Conservation (phyloP, 2,797 vertebrate species). For the Crotalus adamanteus region DNA sequence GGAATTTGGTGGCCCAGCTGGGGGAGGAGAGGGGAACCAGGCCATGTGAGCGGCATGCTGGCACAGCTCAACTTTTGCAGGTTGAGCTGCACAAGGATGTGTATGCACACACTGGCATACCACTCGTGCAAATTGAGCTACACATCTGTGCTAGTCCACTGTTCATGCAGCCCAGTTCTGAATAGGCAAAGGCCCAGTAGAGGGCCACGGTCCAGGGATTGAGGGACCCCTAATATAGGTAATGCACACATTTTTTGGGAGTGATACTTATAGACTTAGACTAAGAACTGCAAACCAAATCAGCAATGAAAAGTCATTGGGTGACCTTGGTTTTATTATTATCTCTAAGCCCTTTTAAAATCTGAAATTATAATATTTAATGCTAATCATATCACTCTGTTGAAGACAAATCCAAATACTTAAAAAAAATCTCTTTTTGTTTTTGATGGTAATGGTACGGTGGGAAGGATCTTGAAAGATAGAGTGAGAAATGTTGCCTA, state of each 20-base stretch:
- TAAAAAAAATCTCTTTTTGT: background rate
- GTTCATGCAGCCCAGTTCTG: background rate
- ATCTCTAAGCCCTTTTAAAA: background rate
- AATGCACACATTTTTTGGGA: background rate
- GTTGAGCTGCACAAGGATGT: background rate
- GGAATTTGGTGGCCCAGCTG: background rate
- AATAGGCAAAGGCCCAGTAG: background rate
- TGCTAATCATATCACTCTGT: background rate
- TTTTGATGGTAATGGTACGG: background rate
- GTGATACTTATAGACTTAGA: background rate
- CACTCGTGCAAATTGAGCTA: background rate
- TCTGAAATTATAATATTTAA: background rate
- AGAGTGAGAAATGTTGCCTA: background rate
- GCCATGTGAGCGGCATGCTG: background rate
- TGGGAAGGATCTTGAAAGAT: background rate
- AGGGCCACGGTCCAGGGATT: background rate
- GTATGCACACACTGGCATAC: background rate
- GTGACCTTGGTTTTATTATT: background rate
- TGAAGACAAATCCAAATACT: background rate
- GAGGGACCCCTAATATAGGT: background rate
- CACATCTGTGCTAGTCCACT: accelerated
- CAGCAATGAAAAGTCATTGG: background rate
- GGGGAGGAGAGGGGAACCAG: too few species aligned
- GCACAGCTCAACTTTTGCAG: background rate
- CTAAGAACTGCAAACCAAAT: background rate